Percentiles rank a stretch among this genome's conserved stretches.
Conservation (phyloP, 2,113 vertebrate species). For the Elanoides forficatus region DNA sequence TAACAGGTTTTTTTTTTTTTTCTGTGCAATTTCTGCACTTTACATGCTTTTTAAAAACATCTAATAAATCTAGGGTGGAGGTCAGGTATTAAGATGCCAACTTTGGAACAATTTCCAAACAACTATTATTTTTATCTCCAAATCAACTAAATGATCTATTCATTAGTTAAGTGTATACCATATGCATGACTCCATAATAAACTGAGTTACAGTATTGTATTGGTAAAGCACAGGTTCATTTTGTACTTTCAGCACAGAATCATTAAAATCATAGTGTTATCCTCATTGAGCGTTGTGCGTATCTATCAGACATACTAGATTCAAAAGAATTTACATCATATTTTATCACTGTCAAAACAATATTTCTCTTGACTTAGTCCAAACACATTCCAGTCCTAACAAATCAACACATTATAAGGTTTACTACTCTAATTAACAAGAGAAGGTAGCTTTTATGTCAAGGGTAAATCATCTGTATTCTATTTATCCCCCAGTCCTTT, state of each 20-base stretch:
- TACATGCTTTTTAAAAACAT: background rate
- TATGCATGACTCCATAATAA: background rate
- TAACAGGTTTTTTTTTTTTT: background rate
- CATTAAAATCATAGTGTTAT: background rate
- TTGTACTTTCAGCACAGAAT: background rate
- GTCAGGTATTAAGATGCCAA: background rate
- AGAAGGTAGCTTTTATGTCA: background rate
- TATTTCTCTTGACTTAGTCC: background rate
- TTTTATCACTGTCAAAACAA: background rate
- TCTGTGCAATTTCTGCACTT: background rate
- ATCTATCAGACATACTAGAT: background rate
- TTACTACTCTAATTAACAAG: background rate
- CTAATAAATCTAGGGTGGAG: background rate
- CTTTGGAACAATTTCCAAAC: background rate
- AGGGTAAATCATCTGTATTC: background rate
- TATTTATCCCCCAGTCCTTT: background rate
- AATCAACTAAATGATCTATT: background rate
- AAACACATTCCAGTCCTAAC: background rate
- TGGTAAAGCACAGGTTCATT: background rate
- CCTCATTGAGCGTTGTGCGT: fast-evolving
- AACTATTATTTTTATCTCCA: background rate
- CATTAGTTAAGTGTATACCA: background rate
- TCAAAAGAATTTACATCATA: background rate
- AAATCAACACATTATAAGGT: background rate
- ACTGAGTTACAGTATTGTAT: background rate